A percentile compares a stretch with the other conserved stretches of the same genome.
phyloP scores from a whole-genome alignment of 2,797 vertebrate genomes.

The Aldrovandia affinis region DNA sequence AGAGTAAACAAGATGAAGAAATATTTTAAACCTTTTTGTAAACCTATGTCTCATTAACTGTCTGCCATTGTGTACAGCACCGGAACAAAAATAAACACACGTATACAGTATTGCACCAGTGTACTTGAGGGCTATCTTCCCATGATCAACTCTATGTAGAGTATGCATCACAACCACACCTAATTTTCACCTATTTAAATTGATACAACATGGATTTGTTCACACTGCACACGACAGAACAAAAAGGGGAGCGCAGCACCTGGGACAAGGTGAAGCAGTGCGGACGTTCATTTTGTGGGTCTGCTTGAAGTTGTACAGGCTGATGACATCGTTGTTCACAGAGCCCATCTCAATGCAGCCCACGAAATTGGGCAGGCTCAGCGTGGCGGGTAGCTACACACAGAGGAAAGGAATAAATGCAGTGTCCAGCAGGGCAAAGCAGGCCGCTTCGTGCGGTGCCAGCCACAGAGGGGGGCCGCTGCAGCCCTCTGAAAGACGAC shows the following conservation, averaged over 20 bases:
- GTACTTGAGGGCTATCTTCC: neutral
- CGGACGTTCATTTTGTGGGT: conserved; percentile 81
- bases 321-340: conserved; percentile 92
- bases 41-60: neutral
- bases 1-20: neutral
- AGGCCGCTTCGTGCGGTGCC: neutral
- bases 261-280: conserved; percentile 83
- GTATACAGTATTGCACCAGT: neutral
- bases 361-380: conserved; percentile 87
- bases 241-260: conserved; percentile 63
- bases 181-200: neutral
- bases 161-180: neutral
- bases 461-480: neutral
- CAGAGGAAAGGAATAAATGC: conserved; percentile 20
- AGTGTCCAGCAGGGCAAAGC: neutral
- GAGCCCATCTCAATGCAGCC: conserved; percentile 92
- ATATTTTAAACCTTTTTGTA: neutral
- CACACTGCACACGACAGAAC: neutral
- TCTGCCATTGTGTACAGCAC: neutral
- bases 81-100: neutral
- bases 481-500: conserved; percentile 11
- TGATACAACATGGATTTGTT: neutral
- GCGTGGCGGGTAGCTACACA: conserved; percentile 82
- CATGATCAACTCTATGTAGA: neutral
- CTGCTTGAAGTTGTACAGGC: conserved; percentile 91